Base-by-base conservation (phyloP, 2,888 invertebrate species). In the Aethes cnicana region DNA sequence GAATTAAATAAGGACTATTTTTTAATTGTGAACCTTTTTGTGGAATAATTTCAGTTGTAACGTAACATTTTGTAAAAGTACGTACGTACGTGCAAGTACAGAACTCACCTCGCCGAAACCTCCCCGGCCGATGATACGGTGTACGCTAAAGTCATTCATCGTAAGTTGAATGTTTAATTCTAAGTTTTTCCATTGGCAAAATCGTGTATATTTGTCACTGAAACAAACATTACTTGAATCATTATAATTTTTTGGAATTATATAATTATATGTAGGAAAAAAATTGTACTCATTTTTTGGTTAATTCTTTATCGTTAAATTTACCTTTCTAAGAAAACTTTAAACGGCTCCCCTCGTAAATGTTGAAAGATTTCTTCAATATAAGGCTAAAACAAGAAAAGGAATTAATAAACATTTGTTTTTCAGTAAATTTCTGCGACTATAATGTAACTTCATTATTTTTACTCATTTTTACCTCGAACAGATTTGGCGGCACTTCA, bases 71-170 rank as follows among this genome's bases (percentile, higher is more conserved):
- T 36, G 25, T 46, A 25, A 8, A 26, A 5, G 9, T 9, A 35
- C 18, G 9, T 4, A 26, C 12, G 14, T 9, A 23, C 9, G 16
- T 16, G 5, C 9, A 23, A 25, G 7, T 7, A 30, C 18, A 21
- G 11, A 17, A 48, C 80, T 82, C 56, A 89, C 89, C 90, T 99
- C 99, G 39, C 99, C 99, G 83, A 99, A 99, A 37, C 99, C 99
- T 41, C 99, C 99, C 64, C 99, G 92, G 16, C 99, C 99, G 74
- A 99, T 99, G 79, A 99, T 99, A 77, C 99, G 95, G 91, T 99
- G 99, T 64, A 99, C 99, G 88, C 98, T 98, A 91, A 99, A 99
- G 93, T 99, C 99, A 91, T 99, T 99, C 99, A 99, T 99, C 70
- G 99, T 98, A 86, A 99, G 92, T 95, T 98, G 97, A 83, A 99